A percentile compares a stretch with the other conserved stretches of the same genome.
Conservation (phyloP, 2,113 vertebrate species). For the Nettapus auritus region DNA sequence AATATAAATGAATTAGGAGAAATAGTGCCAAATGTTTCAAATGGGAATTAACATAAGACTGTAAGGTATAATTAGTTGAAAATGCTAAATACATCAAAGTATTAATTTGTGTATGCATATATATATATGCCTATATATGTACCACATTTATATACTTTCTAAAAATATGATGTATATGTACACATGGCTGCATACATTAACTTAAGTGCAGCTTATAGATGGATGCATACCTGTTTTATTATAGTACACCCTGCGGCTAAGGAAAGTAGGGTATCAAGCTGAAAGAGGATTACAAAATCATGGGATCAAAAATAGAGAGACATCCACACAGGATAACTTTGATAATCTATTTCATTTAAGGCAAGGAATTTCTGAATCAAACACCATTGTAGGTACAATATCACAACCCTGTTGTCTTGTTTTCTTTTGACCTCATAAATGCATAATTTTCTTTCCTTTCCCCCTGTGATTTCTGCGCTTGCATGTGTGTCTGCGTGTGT, state of each 20-base stretch:
- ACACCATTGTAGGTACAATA: not conserved
- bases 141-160: not conserved
- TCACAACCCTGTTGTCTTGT: not conserved
- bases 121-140: not conserved
- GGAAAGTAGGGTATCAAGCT: not conserved
- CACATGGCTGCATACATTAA: not conserved
- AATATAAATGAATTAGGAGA: constrained; percentile 74
- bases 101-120: constrained; percentile 41
- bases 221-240: not conserved
- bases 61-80: constrained; percentile 71
- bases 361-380: not conserved
- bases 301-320: not conserved
- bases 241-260: not conserved
- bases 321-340: not conserved
- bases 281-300: constrained; percentile 23
- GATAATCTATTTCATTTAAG: not conserved
- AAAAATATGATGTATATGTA: constrained; percentile 28
- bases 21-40: constrained; percentile 70
- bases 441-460: not conserved
- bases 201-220: constrained; percentile 21
- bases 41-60: constrained; percentile 68
- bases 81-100: constrained; percentile 71
- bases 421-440: not conserved
- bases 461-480: not conserved
- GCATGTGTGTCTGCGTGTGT: not conserved